Percentiles rank a stretch among this genome's conserved stretches.
phyloP scores from a whole-genome alignment of 2,797 vertebrate genomes.

The Euphonia xanthogaster region DNA sequence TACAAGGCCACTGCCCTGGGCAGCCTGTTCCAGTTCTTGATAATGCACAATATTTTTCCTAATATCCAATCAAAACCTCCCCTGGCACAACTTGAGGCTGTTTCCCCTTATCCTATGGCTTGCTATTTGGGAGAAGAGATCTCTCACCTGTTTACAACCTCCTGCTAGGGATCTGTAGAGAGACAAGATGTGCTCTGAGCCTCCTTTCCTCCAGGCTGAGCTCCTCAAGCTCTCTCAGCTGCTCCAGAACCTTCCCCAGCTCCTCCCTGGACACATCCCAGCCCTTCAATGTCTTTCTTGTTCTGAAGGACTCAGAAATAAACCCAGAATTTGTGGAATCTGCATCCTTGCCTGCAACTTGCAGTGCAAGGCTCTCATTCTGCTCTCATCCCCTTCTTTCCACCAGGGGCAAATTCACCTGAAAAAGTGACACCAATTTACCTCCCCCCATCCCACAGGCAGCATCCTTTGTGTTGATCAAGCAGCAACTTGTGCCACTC shows the following conservation, averaged over 20 bases:
- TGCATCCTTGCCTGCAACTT: not conserved
- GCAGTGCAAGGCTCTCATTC: fast-evolving
- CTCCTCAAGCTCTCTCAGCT: not conserved
- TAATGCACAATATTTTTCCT: fast-evolving
- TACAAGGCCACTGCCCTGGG: not conserved
- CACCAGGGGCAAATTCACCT: not conserved
- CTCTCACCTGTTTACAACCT: fast-evolving
- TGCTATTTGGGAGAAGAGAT: not conserved
- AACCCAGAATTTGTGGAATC: not conserved
- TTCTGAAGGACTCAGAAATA: not conserved
- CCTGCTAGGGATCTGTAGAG: not conserved
- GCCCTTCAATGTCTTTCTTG: not conserved
- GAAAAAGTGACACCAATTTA: not conserved
- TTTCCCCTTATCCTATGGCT: fast-evolving
- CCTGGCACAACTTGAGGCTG: fast-evolving
- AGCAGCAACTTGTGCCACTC: fast-evolving
- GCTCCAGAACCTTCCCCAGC: not conserved
- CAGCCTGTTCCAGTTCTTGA: not conserved
- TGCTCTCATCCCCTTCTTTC: not conserved
- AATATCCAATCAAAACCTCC: not conserved
- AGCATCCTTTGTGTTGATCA: fast-evolving
- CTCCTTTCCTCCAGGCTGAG: not conserved
- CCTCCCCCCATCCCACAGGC: fast-evolving
- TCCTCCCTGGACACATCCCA: not conserved
- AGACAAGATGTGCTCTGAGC: fast-evolving